A percentile compares a stretch with the other conserved stretches of the same genome.
These are phyloP conservation scores for Rhodinocichla rosea DNA, from an alignment of 2,113 vertebrate genomes.

Conservation along the genomic window DNA sequence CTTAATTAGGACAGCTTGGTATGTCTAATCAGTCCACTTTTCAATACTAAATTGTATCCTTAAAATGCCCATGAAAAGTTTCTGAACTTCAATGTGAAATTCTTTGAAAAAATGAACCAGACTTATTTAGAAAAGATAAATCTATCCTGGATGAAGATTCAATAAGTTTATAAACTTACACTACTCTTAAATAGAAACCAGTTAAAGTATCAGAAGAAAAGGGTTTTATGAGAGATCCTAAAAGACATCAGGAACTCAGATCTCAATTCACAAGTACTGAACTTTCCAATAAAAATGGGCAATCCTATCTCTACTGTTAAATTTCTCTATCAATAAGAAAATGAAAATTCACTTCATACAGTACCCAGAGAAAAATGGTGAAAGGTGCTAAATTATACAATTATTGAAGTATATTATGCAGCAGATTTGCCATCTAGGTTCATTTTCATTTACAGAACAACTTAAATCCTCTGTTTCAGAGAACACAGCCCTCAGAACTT, in stretches of 20 bases:
- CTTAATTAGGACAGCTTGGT: neutral
- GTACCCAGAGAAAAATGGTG: neutral
- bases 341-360: neutral
- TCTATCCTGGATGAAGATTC: neutral
- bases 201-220: neutral
- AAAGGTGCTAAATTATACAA: neutral
- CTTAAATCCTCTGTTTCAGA: neutral
- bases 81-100: neutral
- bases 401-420: neutral
- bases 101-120: neutral
- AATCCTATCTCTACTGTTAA: neutral
- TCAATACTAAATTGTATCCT: neutral
- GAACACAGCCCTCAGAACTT: neutral
- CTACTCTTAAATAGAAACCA: neutral
- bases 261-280: neutral
- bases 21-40: neutral
- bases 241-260: neutral
- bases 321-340: neutral
- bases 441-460: neutral
- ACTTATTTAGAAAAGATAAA: neutral
- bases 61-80: neutral
- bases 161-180: neutral
- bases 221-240: neutral
- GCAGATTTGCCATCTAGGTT: neutral
- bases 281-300: neutral